Base-by-base conservation (phyloP, 2,797 vertebrate genomes). In the Scarus forsteni region DNA sequence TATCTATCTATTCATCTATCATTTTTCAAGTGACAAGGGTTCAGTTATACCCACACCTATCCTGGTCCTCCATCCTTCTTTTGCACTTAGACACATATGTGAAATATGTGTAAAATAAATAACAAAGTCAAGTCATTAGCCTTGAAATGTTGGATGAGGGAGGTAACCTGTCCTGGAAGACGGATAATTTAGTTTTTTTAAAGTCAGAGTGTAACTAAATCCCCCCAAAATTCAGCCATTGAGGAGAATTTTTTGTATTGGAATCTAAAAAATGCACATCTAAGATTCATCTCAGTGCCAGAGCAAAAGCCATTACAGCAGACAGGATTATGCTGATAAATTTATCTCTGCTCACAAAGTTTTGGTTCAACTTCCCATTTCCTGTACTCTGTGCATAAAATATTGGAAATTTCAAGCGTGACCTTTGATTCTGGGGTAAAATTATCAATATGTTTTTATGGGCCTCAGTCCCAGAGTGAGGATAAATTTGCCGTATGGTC, bases 401-500 rank as follows among this genome's bases (percentile, higher is more conserved):
- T 62, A 79, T 54, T 38, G 46, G 35, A 40, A 51, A 57, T 66
- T 12, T 44, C 19, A 45, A 58, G 59, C 7, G 60, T 68, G 71
- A 73, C 61, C 60, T 60, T 49, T 51, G 52, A 36, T 49, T 77
- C 36, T 3, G 7, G n/a, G 51, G 56, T 38, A 53, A 80, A 78
- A 81, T 72, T 56, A 73, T 16, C 10, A 0, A 65, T 66, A 66
- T 64, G 45, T 75, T 77, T 76, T 73, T 6, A 64, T 38, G 48
- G 70, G 66, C 50, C 19, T 51, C 54, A 57, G 53, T 75, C 54
- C 51, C 43, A 50, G 48, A 63, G 64, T 77, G 75, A 77, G 70
- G 40, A 75, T 66, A 56, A 76, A 81, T 80, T 76, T 64, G 68
- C 80, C 75, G 75, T 63, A 68, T 53, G 67, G 64, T 70, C 46